These are phyloP conservation scores for Onychostoma macrolepis DNA, from an alignment of 2,113 vertebrate species.

Conservation along the genomic window DNA sequence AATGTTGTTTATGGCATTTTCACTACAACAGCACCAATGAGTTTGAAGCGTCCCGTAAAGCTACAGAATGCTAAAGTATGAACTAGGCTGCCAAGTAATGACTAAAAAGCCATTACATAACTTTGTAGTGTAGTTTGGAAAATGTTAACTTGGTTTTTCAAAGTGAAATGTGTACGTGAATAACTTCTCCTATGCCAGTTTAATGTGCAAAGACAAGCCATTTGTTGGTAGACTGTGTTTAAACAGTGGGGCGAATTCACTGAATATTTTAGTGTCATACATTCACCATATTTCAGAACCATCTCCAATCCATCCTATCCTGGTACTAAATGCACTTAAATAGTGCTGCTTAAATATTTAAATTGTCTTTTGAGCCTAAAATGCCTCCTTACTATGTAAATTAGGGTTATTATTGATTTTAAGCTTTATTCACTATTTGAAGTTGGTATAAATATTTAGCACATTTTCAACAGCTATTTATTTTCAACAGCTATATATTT, in stretches of 20 bases:
- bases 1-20: conserved; percentile 35
- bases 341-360: background rate
- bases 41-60: background rate
- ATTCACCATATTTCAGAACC: background rate
- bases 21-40: background rate
- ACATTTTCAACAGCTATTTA: background rate
- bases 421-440: background rate
- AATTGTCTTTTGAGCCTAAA: background rate
- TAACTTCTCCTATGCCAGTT: background rate
- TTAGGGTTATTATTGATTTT: background rate
- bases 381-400: background rate
- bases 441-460: background rate
- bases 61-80: background rate
- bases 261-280: background rate
- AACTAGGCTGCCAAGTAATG: conserved; percentile 29
- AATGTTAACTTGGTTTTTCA: conserved; percentile 2
- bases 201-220: background rate
- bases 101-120: conserved; percentile 6
- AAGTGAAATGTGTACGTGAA: background rate
- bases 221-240: background rate
- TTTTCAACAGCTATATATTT: too few species aligned
- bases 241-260: background rate
- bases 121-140: background rate
- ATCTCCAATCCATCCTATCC: background rate
- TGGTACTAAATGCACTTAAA: background rate